These are phyloP conservation scores for Himalopsyche anomala DNA, from an alignment of 2,888 invertebrate species.

Conservation along the genomic window DNA sequence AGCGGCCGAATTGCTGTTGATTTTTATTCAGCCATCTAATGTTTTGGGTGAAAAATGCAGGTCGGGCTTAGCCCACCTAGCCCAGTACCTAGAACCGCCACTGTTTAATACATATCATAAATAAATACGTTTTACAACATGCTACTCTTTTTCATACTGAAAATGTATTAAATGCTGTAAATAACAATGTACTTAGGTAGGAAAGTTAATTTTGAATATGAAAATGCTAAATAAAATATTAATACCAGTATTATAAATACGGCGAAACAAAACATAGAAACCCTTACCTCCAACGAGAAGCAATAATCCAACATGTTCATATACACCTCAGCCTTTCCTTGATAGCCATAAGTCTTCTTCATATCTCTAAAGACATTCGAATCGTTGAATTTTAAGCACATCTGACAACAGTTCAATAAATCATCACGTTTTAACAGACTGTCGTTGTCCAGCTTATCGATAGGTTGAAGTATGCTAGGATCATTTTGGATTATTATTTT, in stretches of 20 bases:
- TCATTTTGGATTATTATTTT: background rate
- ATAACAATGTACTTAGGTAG: no score
- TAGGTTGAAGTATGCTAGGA: background rate
- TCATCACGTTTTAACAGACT: background rate
- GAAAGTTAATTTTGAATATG: no score
- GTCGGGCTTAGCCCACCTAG: no score
- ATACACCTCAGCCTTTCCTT: conserved; percentile 34
- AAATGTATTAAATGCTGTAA: no score
- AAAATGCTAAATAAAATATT: no score
- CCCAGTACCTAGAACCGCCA: no score
- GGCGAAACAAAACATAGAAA: background rate
- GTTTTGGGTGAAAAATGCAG: no score
- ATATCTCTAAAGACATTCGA: conserved; percentile 30
- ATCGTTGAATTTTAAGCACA: conserved; percentile 33
- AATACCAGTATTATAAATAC: background rate
- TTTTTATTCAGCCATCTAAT: no score
- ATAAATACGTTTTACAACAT: no score
- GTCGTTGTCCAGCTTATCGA: background rate
- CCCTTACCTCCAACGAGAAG: conserved; percentile 44
- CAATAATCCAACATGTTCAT: conserved; percentile 46
- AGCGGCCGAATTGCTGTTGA: no score
- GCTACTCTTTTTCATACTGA: no score
- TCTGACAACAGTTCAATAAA: conserved; percentile 28
- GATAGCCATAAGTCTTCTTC: conserved; percentile 44
- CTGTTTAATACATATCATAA: no score